Evolutionary conservation across 2,797 vertebrate species (phyloP).

Genomic region (Chaunax sp.): DNA sequence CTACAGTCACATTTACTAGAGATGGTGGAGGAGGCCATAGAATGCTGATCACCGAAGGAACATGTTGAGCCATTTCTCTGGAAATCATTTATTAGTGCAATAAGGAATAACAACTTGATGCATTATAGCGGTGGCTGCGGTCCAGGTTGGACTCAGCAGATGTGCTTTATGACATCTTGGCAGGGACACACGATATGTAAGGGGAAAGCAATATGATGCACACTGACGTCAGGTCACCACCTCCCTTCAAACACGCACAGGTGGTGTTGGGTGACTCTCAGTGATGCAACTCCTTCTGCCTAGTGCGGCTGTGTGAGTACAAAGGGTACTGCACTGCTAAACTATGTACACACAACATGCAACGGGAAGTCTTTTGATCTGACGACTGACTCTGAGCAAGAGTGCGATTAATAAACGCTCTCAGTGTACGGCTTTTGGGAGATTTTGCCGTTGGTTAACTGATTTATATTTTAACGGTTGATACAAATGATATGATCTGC

Average conservation of each 20-base stretch:
- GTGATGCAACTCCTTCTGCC: conserved; percentile 48
- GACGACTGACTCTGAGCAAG: conserved; percentile 21
- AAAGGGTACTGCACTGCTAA: conserved; percentile 60
- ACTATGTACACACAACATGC: conserved; percentile 45
- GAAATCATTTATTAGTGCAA: conserved; percentile 35
- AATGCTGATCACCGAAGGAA: conserved; percentile 27
- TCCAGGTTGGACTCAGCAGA: conserved; percentile 17
- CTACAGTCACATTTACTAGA: conserved; percentile 1
- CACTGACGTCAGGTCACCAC: conserved; percentile 64
- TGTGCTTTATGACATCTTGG: conserved; percentile 68
- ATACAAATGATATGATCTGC: conserved; percentile 44
- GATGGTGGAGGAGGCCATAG: not conserved
- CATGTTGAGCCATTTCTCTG: conserved; percentile 45
- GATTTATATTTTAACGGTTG: conserved; percentile 61
- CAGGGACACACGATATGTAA: conserved; percentile 52
- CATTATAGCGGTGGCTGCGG: conserved; percentile 7
- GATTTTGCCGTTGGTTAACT: conserved; percentile 42
- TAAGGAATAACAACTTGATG: conserved; percentile 16
- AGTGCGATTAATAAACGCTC: conserved; percentile 17
- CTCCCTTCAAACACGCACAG: conserved; percentile 33
- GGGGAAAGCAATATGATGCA: conserved; percentile 65
- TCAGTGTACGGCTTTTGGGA: conserved; percentile 22
- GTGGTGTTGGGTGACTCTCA: conserved; percentile 41
- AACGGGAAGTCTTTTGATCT: conserved; percentile 48
- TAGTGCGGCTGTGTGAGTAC: conserved; percentile 43